A percentile compares a stretch with the other conserved stretches of the same genome.
Evolutionary conservation across 2,797 vertebrate species (phyloP).

Genomic region (Gobionotothen gibberifrons): DNA sequence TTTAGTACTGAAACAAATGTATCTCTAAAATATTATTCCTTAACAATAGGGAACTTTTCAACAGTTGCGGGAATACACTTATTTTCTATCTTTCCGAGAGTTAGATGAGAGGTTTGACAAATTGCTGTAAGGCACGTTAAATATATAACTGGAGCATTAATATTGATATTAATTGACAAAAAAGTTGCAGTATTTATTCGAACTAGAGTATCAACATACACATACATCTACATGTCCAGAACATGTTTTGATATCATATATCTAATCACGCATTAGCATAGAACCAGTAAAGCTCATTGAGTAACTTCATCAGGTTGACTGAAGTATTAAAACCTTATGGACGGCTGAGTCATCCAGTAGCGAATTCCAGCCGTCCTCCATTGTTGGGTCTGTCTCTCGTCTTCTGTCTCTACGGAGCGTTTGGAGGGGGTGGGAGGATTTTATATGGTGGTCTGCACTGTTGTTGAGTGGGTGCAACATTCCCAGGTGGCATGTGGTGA

Average conservation of each 20-base stretch:
- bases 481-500: conserved; percentile 85
- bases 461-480: conserved; percentile 86
- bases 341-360: conserved; percentile 43
- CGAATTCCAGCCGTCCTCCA: conserved; percentile 42
- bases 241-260: background rate
- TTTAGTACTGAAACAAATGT: background rate
- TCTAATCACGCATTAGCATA: background rate
- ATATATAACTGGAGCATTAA: background rate
- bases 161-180: background rate
- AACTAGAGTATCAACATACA: background rate
- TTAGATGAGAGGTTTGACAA: background rate
- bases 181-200: background rate
- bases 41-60: background rate
- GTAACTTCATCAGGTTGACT: conserved; percentile 11
- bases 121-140: background rate
- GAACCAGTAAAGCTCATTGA: background rate
- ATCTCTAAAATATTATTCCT: background rate
- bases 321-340: conserved; percentile 16
- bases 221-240: background rate
- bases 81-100: background rate
- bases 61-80: background rate
- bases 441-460: conserved; percentile 65
- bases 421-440: conserved; percentile 37
- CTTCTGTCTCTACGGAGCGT: conserved; percentile 21
- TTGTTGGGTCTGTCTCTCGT: conserved; percentile 41